Conservation (phyloP, 1,140 invertebrate genomes). For the Euura lappo region DNA sequence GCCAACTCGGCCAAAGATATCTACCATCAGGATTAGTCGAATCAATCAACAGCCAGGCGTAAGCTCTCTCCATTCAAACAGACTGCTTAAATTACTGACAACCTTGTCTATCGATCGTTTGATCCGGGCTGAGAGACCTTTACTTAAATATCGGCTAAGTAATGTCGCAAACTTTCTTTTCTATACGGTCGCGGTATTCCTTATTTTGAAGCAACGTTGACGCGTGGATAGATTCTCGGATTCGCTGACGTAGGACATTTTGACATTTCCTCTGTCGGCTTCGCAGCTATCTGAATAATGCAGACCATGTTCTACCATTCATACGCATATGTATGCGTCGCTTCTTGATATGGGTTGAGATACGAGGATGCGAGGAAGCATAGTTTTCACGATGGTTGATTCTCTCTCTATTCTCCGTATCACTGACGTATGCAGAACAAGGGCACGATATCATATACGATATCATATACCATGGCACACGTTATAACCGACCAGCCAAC, state of each 20-base stretch:
- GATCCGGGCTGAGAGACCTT: not conserved
- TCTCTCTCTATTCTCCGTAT: too few relatives aligned
- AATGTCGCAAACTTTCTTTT: too few relatives aligned
- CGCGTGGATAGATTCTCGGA: not conserved
- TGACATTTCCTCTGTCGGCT: not conserved
- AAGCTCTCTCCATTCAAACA: slow-evolving; percentile 4
- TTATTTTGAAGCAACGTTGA: not conserved
- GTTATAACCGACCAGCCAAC: not conserved
- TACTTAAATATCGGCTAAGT: too few relatives aligned
- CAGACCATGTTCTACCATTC: not conserved
- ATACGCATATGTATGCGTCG: not conserved
- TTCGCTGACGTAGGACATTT: not conserved
- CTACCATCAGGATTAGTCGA: slow-evolving; percentile 4
- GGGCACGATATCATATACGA: not conserved
- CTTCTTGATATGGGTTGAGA: too few relatives aligned
- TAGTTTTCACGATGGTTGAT: too few relatives aligned
- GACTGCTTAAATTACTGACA: slow-evolving; percentile 2
- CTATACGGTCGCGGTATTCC: too few relatives aligned
- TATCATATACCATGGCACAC: not conserved
- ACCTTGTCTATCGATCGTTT: slow-evolving; percentile 1
- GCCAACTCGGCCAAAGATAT: not conserved
- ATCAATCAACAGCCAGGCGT: slow-evolving; percentile 2
- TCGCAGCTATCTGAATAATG: not conserved
- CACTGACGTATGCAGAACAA: too few relatives aligned
- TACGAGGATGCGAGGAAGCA: too few relatives aligned